Evolutionary conservation across 2,888 invertebrate genomes (phyloP), one percentile per base, ranked within the genome.

Genomic region (Polylopha cassiicola): DNA sequence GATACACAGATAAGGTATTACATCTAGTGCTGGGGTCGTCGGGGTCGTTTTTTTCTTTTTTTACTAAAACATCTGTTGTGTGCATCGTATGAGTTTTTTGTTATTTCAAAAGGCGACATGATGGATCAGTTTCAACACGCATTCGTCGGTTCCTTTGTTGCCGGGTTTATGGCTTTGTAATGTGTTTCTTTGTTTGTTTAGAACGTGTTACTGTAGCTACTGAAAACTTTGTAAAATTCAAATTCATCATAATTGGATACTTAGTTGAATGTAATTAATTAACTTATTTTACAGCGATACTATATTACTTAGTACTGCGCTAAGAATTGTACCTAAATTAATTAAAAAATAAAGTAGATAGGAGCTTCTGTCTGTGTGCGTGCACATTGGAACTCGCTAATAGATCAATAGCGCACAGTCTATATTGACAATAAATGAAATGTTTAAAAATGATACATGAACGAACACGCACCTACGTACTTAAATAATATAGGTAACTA

Each of bases 71-170:
- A 85, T 84, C 85, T 85, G 85, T 85, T 85, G 77, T 77, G 73
- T 75, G 68, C 61, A 67, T 70, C 69, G 65, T 71, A 73, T 71
- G 71, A 74, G 75, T 79, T 80, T 75, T 82, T 79, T 80, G 79
- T 82, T 77, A 76, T 82, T 81, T 80, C 73, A 80, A 80, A 84
- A 81, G 73, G 78, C 80, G 82, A 82, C 81, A 81, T 84, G 85
- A 85, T 84, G 81, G 84, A 85, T 85, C 82, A 84, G 85, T 84
- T 84, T 84, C 84, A 84, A 85, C 84, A 76, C 80, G 68, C 77
- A 80, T 67, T 70, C 71, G 80, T 75, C 84, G 84, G 84, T 67
- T 59, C 72, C 80, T 84, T 84, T 84, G 84, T 81, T 77, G 76
- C 64, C 65, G 60, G 72, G 70, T 84, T 84, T 84, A 84, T 76